These are phyloP conservation scores for Aptenodytes forsteri DNA, from an alignment of 2,113 vertebrate genomes.

Conservation along the genomic window DNA sequence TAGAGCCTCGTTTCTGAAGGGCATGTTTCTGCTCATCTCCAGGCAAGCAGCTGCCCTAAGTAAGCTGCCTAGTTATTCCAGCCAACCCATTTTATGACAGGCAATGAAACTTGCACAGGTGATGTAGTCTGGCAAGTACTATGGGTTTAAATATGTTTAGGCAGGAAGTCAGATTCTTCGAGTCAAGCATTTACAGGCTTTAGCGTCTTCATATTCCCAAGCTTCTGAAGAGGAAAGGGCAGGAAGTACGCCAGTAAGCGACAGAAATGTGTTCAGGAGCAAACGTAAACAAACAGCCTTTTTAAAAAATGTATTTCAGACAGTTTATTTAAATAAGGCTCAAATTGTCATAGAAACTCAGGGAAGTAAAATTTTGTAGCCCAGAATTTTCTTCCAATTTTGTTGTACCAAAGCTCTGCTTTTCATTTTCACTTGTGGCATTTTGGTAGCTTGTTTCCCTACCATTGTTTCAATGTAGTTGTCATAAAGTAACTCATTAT, in stretches of 20 bases:
- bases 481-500: background rate
- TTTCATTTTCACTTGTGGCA: background rate
- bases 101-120: background rate
- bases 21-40: background rate
- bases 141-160: background rate
- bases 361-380: background rate
- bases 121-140: conserved; percentile 19
- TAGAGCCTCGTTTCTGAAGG: background rate
- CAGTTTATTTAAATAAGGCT: background rate
- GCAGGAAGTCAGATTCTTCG: conserved; percentile 32
- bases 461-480: background rate
- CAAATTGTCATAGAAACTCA: background rate
- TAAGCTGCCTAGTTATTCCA: background rate
- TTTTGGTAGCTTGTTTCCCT: background rate
- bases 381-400: background rate
- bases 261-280: background rate
- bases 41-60: background rate
- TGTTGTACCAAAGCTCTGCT: background rate
- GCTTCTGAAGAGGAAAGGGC: background rate
- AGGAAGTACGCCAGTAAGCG: background rate
- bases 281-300: background rate
- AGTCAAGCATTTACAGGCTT: conserved; percentile 15
- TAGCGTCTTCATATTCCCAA: background rate
- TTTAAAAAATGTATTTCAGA: background rate
- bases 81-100: background rate